A percentile compares a stretch with the other conserved stretches of the same genome.
Evolutionary conservation across 2,797 vertebrate genomes (phyloP).

Genomic region (Xiphophorus birchmanni): DNA sequence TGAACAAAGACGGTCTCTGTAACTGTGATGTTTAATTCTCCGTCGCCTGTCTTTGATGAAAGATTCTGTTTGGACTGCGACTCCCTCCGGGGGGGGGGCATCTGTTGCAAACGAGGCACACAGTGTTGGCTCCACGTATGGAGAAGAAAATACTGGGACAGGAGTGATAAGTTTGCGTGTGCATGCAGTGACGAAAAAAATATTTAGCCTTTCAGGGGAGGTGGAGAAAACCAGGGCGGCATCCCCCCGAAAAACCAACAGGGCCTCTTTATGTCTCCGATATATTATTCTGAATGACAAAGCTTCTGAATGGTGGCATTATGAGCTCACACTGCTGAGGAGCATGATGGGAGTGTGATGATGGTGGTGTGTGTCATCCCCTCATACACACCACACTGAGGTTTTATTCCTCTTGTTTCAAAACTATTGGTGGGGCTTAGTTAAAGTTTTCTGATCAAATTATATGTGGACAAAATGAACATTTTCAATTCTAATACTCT

Average conservation of each 20-base stretch:
- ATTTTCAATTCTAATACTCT: background rate
- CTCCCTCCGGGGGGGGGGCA: conserved; percentile 42
- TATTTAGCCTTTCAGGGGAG: conserved; percentile 27
- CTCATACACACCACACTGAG: conserved; percentile 28
- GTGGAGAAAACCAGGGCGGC: conserved; percentile 23
- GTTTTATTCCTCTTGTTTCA: conserved; percentile 16
- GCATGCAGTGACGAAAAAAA: conserved; percentile 23
- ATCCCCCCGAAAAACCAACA: conserved; percentile 40
- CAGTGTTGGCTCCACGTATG: conserved; percentile 52
- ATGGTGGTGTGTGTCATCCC: conserved; percentile 28
- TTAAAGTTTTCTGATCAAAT: background rate
- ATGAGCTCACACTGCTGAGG: conserved; percentile 66
- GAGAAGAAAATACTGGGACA: conserved; percentile 52
- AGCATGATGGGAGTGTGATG: conserved; percentile 42
- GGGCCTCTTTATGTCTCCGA: conserved; percentile 47
- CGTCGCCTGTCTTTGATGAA: conserved; percentile 75
- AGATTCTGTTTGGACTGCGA: conserved; percentile 72
- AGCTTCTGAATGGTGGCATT: conserved; percentile 64
- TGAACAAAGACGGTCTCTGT: conserved; percentile 52
- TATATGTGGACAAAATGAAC: background rate
- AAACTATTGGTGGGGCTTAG: background rate
- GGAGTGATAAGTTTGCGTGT: conserved; percentile 39
- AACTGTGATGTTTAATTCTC: conserved; percentile 76
- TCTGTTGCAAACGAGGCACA: conserved; percentile 64
- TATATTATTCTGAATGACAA: conserved; percentile 55